phyloP scores from a whole-genome alignment of 2,797 vertebrate genomes.

The Miichthys miiuy region DNA sequence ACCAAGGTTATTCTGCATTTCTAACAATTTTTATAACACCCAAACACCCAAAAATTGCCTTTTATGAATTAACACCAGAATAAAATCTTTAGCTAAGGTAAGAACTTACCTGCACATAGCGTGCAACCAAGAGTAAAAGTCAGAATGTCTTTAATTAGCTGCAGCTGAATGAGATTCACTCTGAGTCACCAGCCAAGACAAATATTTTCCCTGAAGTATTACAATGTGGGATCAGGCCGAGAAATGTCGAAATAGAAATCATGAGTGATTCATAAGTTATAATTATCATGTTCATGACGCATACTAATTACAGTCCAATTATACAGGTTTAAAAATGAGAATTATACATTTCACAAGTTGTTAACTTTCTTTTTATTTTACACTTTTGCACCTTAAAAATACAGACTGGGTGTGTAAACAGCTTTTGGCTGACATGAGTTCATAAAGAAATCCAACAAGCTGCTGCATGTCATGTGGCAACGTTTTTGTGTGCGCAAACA shows the following conservation, averaged over 20 bases:
- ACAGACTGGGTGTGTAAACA: neutral
- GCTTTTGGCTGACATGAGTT: neutral
- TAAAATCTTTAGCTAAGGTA: neutral
- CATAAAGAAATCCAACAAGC: slow-evolving; percentile 36
- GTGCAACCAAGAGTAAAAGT: slow-evolving; percentile 1
- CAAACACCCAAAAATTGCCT: neutral
- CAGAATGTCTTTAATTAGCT: slow-evolving; percentile 18
- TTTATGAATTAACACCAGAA: neutral
- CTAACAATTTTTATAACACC: neutral
- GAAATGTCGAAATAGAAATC: neutral
- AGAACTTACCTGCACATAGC: neutral
- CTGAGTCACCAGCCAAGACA: slow-evolving; percentile 35
- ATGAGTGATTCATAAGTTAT: slow-evolving; percentile 11
- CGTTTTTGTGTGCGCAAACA: slow-evolving; percentile 6
- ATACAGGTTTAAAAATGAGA: neutral
- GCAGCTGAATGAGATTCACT: neutral
- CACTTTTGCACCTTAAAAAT: neutral
- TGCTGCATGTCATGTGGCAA: slow-evolving; percentile 29
- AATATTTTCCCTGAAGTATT: slow-evolving; percentile 29
- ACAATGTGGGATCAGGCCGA: slow-evolving; percentile 22
- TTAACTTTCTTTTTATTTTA: neutral
- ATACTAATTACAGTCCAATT: slow-evolving; percentile 2
- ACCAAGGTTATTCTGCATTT: neutral
- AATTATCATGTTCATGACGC: slow-evolving; percentile 13
- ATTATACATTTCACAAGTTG: neutral